Conservation (phyloP, 2,888 invertebrate genomes). For the Rapana venosa region DNA sequence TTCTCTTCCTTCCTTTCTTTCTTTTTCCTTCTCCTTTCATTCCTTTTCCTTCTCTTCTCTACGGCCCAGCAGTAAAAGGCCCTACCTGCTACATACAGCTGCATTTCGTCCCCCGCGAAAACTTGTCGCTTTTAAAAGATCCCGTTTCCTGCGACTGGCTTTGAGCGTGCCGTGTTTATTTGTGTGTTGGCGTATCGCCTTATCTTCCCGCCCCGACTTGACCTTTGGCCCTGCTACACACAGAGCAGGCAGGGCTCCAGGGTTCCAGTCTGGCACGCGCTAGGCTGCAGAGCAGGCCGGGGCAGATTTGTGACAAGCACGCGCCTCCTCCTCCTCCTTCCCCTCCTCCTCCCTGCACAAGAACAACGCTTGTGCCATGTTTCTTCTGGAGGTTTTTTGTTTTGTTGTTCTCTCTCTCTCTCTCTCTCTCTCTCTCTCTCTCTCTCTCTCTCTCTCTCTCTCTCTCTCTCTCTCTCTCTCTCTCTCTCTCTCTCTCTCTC, state of each 20-base stretch:
- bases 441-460: no score
- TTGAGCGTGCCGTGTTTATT: neutral
- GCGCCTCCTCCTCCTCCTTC: no score
- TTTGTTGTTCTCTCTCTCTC: no score
- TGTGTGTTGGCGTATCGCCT: neutral
- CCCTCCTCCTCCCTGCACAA: no score
- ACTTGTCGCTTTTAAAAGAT: constrained; percentile 1
- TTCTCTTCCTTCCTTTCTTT: no score
- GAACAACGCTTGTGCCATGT: neutral
- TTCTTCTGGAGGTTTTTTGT: neutral
- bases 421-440: no score
- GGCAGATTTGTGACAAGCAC: constrained; percentile 10
- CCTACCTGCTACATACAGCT: neutral
- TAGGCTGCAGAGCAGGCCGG: neutral
- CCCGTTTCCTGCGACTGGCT: neutral
- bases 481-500: no score
- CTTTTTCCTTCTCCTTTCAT: no score
- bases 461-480: no score
- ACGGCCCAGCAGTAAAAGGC: no score
- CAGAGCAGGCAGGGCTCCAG: neutral
- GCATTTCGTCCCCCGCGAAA: neutral
- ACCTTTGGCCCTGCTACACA: neutral
- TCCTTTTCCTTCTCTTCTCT: no score
- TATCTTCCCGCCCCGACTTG: neutral
- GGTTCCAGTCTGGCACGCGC: constrained; percentile 5